A percentile compares a stretch with the other conserved stretches of the same genome.
Evolutionary conservation across 35 echinoderm and acorn worm species (phyloP).

Genomic region (Heliocidaris erythrogramma): DNA sequence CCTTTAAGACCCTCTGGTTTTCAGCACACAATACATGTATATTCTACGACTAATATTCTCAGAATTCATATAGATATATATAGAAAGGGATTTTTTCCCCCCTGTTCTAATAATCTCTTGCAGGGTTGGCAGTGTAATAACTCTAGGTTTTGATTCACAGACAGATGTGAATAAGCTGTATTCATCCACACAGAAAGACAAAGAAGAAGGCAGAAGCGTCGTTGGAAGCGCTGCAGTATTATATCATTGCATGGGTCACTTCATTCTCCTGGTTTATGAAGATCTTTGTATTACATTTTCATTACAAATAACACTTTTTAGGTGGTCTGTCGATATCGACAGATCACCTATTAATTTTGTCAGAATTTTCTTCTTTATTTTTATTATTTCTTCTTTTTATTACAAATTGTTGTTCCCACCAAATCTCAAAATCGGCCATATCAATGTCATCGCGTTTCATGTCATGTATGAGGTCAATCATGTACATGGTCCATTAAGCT

Average conservation of each 20-base stretch:
- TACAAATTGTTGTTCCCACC: no score
- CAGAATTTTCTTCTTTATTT: no score
- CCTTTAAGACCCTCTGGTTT: no score
- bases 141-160: neutral
- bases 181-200: neutral
- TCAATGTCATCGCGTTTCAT: no score
- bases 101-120: neutral
- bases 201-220: neutral
- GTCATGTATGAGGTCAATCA: no score
- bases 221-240: neutral
- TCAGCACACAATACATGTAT: neutral
- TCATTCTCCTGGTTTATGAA: neutral
- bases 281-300: no score
- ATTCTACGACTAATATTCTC: neutral
- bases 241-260: neutral
- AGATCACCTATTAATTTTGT: no score
- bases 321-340: no score
- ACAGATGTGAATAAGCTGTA: neutral
- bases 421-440: no score
- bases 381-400: no score
- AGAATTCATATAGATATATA: neutral
- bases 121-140: neutral
- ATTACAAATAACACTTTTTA: no score
- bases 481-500: no score
- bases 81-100: neutral